Percentiles rank a stretch among this genome's conserved stretches.
Evolutionary conservation across 2,888 invertebrate species (phyloP).

Genomic region (Ptilodon capucinus): DNA sequence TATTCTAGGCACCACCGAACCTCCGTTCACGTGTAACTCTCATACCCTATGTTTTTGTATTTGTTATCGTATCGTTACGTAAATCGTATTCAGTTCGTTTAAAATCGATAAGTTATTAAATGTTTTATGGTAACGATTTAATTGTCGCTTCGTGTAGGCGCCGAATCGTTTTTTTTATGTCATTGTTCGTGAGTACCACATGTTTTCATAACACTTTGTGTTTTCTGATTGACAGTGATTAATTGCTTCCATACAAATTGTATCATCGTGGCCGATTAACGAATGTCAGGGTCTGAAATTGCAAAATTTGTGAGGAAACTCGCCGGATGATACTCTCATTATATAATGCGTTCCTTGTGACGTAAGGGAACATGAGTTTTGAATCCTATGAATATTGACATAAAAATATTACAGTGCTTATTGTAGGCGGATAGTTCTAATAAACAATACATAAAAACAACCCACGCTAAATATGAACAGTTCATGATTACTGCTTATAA

Average conservation of each 20-base stretch:
- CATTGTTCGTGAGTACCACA: not conserved
- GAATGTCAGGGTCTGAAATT: slow-evolving; percentile 1
- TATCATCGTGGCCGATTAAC: too few relatives aligned
- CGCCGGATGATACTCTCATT: slow-evolving; percentile 41
- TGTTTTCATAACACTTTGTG: slow-evolving; percentile 1
- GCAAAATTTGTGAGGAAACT: slow-evolving; percentile 9
- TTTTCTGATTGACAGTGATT: not conserved
- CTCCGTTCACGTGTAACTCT: slow-evolving; percentile 15
- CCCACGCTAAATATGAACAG: too few relatives aligned
- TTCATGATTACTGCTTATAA: too few relatives aligned
- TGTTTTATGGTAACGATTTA: slow-evolving; percentile 29
- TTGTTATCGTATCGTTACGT: slow-evolving; percentile 59
- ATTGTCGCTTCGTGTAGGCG: slow-evolving; percentile 18
- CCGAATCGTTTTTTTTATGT: slow-evolving; percentile 7
- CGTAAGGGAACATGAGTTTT: slow-evolving; percentile 52
- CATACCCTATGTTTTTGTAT: slow-evolving; percentile 15
- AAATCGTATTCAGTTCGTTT: slow-evolving; percentile 50
- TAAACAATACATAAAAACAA: too few relatives aligned
- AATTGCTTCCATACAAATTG: not conserved
- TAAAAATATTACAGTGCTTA: not conserved
- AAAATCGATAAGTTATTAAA: slow-evolving; percentile 67
- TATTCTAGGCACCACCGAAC: slow-evolving; percentile 39
- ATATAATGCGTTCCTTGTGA: slow-evolving; percentile 69
- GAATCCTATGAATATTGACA: not conserved
- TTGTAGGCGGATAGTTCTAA: too few relatives aligned